Conservation (phyloP, 2,888 invertebrate species). For the Xestobium rufovillosum region DNA sequence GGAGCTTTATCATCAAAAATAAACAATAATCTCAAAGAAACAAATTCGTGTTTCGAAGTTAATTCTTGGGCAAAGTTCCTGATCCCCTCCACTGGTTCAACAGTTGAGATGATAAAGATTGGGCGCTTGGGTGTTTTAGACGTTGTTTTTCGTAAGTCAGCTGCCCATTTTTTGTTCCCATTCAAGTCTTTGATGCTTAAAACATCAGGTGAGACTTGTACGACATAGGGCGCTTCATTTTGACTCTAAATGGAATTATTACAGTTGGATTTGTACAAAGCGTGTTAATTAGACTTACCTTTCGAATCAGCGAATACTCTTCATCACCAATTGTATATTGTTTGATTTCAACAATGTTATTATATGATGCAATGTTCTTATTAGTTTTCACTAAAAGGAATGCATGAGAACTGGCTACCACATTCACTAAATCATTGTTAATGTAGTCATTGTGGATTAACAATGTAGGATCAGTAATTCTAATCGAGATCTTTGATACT, state of each 20-base stretch:
- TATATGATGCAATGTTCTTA: slow-evolving; percentile 25
- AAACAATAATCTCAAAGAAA: slow-evolving; percentile 43
- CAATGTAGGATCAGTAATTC: slow-evolving; percentile 33
- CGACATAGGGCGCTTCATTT: slow-evolving; percentile 22
- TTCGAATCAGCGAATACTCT: slow-evolving; percentile 34
- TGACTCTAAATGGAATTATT: slow-evolving; percentile 23
- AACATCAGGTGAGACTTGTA: slow-evolving; percentile 32
- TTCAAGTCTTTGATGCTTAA: slow-evolving; percentile 35
- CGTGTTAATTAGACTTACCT: slow-evolving; percentile 29
- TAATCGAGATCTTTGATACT: too few species aligned
- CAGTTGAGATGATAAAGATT: slow-evolving; percentile 32
- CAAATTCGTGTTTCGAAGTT: slow-evolving; percentile 26
- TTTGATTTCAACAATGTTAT: slow-evolving; percentile 29
- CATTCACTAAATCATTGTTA: slow-evolving; percentile 30
- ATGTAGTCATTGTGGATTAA: slow-evolving; percentile 32
- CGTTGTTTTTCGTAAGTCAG: slow-evolving; percentile 29
- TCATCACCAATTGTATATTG: slow-evolving; percentile 28
- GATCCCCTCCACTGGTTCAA: slow-evolving; percentile 37
- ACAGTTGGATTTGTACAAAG: neutral
- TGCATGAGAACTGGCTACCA: slow-evolving; percentile 31
- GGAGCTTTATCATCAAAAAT: slow-evolving; percentile 57
- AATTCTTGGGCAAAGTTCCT: slow-evolving; percentile 33
- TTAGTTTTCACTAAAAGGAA: slow-evolving; percentile 32
- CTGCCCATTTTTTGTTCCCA: slow-evolving; percentile 34
- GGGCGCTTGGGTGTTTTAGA: slow-evolving; percentile 23